These are phyloP conservation scores for Caenorhabditis briggsae DNA, from an alignment of 1,140 invertebrate species.

Conservation along the genomic window DNA sequence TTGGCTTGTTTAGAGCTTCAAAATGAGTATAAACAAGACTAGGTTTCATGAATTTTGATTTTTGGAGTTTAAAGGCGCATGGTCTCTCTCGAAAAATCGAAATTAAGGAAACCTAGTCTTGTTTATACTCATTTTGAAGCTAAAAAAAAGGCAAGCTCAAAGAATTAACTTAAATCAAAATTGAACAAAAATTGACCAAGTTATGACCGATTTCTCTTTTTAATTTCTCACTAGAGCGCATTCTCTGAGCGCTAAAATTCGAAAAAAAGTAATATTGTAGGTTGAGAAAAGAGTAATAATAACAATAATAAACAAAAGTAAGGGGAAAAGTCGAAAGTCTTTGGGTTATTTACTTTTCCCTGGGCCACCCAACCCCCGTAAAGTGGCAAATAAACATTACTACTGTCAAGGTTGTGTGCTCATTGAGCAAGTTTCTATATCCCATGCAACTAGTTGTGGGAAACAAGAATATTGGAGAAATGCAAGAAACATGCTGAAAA, in stretches of 20 bases:
- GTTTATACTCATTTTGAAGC: too few relatives aligned
- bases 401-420: slow-evolving; percentile 14
- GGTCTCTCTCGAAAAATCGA: too few relatives aligned
- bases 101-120: too few relatives aligned
- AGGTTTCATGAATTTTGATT: too few relatives aligned
- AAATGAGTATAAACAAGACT: too few relatives aligned
- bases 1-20: too few relatives aligned
- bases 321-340: not conserved
- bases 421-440: not conserved
- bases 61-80: too few relatives aligned
- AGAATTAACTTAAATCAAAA: too few relatives aligned
- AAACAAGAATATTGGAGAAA: not conserved
- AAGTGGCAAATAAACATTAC: slow-evolving; percentile 44
- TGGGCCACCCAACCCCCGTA: not conserved
- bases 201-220: too few relatives aligned
- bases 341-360: not conserved
- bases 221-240: not conserved
- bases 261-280: not conserved
- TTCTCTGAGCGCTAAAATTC: not conserved
- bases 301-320: slow-evolving; percentile 44
- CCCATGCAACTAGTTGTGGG: not conserved
- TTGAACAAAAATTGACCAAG: too few relatives aligned
- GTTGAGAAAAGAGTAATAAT: not conserved
- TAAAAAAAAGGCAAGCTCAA: too few relatives aligned
- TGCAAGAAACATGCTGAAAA: not conserved